Evolutionary conservation across 1,140 invertebrate genomes (phyloP).

Genomic region (Maniola jurtina): DNA sequence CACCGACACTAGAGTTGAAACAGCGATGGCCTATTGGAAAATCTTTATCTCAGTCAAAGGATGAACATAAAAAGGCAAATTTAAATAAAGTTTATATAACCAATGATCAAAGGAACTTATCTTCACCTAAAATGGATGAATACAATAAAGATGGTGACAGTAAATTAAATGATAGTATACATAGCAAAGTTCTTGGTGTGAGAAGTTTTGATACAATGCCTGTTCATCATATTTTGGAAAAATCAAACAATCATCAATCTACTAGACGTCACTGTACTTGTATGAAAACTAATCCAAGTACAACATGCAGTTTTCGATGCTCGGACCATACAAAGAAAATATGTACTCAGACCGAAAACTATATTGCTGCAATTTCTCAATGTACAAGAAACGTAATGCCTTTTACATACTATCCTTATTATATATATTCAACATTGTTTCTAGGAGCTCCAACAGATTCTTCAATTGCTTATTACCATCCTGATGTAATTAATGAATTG

Average conservation of each 20-base stretch:
- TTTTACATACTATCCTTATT: slow-evolving; percentile 31
- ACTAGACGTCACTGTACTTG: slow-evolving; percentile 37
- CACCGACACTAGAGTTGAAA: slow-evolving; percentile 54
- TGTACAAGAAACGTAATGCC: slow-evolving; percentile 31
- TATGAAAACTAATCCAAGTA: slow-evolving; percentile 34
- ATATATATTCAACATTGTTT: slow-evolving; percentile 34
- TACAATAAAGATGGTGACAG: not conserved
- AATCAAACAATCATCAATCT: slow-evolving; percentile 8
- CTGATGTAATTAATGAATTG: slow-evolving; percentile 27
- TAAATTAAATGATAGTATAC: slow-evolving; percentile 17
- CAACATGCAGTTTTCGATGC: slow-evolving; percentile 33
- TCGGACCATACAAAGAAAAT: slow-evolving; percentile 17
- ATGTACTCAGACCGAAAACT: slow-evolving; percentile 19
- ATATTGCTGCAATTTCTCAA: slow-evolving; percentile 14
- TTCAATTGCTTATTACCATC: slow-evolving; percentile 31
- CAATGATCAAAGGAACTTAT: not conserved
- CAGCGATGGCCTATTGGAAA: slow-evolving; percentile 57
- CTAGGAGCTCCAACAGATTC: slow-evolving; percentile 27
- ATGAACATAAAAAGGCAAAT: slow-evolving; percentile 7
- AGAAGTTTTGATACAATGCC: slow-evolving; percentile 41
- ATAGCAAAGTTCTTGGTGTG: slow-evolving; percentile 44
- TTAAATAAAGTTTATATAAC: not conserved
- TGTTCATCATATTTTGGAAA: slow-evolving; percentile 16
- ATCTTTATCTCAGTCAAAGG: slow-evolving; percentile 25
- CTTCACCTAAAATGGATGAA: not conserved